Percentiles rank a stretch among this genome's conserved stretches.
These are phyloP conservation scores for Galbula dea DNA, from an alignment of 2,113 vertebrate genomes.

Conservation along the genomic window DNA sequence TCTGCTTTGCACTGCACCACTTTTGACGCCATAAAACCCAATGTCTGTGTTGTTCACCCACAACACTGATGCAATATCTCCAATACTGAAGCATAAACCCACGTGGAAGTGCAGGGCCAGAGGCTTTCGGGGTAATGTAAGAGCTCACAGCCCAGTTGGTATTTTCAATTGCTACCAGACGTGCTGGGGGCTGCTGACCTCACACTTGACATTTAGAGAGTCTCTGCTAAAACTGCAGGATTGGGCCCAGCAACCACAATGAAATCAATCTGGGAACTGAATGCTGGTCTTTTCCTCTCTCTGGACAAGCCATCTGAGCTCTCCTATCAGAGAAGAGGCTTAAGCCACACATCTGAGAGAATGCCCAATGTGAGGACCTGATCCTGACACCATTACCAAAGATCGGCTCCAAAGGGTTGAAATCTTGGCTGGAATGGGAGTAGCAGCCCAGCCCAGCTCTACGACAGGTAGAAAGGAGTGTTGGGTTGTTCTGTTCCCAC, in stretches of 20 bases:
- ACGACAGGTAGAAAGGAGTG: background rate
- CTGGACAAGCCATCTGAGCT: background rate
- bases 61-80: background rate
- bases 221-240: background rate
- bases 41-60: rapidly evolving
- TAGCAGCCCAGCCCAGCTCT: background rate
- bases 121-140: background rate
- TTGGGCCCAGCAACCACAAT: background rate
- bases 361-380: rapidly evolving
- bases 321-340: background rate
- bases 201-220: background rate
- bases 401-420: background rate
- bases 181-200: background rate
- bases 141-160: background rate
- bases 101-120: background rate
- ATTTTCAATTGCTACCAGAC: background rate
- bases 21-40: background rate
- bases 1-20: background rate
- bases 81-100: background rate
- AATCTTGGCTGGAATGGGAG: background rate
- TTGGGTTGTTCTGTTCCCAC: background rate
- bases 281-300: rapidly evolving
- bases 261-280: rapidly evolving
- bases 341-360: background rate
- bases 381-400: background rate